Percentiles rank a stretch among this genome's conserved stretches.
Conservation (phyloP, 1,140 invertebrate species). For the Brachionus paranguensis region DNA sequence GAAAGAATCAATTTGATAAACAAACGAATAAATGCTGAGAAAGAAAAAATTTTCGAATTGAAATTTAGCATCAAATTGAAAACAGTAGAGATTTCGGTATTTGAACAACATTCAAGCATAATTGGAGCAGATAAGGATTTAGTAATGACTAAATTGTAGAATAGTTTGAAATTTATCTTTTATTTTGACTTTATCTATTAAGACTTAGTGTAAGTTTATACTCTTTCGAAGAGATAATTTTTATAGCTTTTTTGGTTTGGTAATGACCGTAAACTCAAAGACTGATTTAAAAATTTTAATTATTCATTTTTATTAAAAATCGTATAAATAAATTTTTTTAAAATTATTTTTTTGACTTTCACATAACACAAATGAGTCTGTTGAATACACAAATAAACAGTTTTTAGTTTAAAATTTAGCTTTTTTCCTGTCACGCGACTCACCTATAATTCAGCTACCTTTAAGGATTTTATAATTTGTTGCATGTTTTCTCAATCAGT, state of each 20-base stretch:
- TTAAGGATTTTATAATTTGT: neutral
- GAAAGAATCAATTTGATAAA: conserved; percentile 39
- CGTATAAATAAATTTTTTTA: neutral
- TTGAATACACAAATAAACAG: neutral
- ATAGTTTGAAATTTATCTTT: neutral
- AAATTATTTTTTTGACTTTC: neutral
- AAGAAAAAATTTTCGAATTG: conserved; percentile 36
- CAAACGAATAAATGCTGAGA: conserved; percentile 19
- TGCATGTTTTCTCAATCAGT: neutral
- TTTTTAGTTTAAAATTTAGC: neutral
- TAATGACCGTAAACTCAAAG: neutral
- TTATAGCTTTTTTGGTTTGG: neutral
- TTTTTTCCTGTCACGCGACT: neutral
- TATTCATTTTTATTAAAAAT: neutral
- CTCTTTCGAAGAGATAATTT: neutral
- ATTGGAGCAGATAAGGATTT: conserved; percentile 27
- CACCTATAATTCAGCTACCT: neutral
- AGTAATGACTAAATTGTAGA: conserved; percentile 37
- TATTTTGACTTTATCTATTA: neutral
- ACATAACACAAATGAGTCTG: neutral
- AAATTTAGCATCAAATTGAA: conserved; percentile 10
- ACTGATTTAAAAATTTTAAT: conserved; percentile 3
- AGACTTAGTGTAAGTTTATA: neutral
- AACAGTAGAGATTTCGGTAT: neutral
- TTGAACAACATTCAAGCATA: neutral